phyloP scores from a whole-genome alignment of 2,888 invertebrate species.

The Parnassius glacialis region DNA sequence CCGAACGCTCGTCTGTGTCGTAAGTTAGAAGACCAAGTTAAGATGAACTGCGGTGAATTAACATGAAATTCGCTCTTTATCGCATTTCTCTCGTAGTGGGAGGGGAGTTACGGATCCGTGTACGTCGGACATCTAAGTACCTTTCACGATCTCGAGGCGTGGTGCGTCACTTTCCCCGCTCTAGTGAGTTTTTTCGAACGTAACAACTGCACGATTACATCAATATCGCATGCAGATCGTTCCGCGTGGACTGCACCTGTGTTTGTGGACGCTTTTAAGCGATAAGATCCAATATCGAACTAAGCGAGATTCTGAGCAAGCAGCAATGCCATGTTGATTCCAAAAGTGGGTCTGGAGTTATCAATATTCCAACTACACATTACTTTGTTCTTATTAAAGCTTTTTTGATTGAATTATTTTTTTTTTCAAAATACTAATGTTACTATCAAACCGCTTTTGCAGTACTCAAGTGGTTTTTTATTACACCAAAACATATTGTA shows the following conservation, averaged over 20 bases:
- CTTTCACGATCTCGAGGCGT: conserved; percentile 76
- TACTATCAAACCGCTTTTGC: too few species aligned
- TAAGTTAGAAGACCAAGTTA: conserved; percentile 60
- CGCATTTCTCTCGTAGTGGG: conserved; percentile 37
- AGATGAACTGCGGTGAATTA: conserved; percentile 55
- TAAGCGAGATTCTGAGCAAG: too few species aligned
- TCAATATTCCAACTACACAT: too few species aligned
- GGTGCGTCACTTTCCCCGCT: conserved; percentile 76
- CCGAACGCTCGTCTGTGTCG: conserved; percentile 66
- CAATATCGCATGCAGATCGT: conserved; percentile 72
- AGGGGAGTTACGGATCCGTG: conserved; percentile 46
- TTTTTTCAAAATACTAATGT: too few species aligned
- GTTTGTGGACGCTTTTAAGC: conserved; percentile 26
- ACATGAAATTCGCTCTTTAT: conserved; percentile 33
- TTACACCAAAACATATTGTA: too few species aligned
- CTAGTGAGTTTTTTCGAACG: conserved; percentile 75
- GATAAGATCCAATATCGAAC: neutral
- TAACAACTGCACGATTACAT: conserved; percentile 72
- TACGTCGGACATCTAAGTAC: conserved; percentile 64
- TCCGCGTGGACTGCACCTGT: conserved; percentile 63
- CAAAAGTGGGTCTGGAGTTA: too few species aligned
- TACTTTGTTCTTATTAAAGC: too few species aligned
- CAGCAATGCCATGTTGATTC: too few species aligned
- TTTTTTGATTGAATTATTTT: too few species aligned
- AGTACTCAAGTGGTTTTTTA: too few species aligned